Base-by-base conservation (phyloP, 1,140 invertebrate genomes). In the Marisa cornuarietis region DNA sequence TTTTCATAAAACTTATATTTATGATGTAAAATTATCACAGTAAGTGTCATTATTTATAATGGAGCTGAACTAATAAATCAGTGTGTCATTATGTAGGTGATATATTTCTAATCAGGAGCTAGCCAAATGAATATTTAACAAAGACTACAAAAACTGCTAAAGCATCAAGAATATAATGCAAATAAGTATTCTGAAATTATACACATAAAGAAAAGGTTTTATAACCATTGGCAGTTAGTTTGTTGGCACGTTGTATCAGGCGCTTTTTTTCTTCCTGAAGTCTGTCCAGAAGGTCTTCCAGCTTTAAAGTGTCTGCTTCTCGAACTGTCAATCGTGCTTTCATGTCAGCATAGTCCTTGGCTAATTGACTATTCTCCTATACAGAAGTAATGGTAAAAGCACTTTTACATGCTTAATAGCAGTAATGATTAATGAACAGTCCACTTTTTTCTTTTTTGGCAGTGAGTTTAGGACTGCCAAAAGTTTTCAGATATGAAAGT, bases 251-350 rank as follows among this genome's bases (percentile, higher is more conserved):
- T 75, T 88, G 85, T 61, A 82, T 87, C 7, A 91, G 84, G 68
- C 87, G 82, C 77, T 87, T 85, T 79, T 91, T 91, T 69, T 91
- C 91, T 66, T 90, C 89, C 65, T 88, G 87, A 14, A 90, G 80
- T 79, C 87, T 85, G 71, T 90, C 88, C 42, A 90, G 78, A 14
- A 91, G 80, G 63, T 87, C 87, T 66, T 90, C 88, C 49, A 91
- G 83, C 73, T 86, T 81, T 31, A 87, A 68, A 31, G 87, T 82
- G 74, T 91, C 88, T 18, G 83, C 81, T 58, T 85, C 84, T 69
- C 85, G 85, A 0, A 84, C 79, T 13, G 81, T 74, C n/a, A 90
- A 68, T 79, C 78, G 71, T 8, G 83, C 80, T 61, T 86, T 85
- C 10, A 87, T n/a, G 20, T 88, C 87, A n/a, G 71, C 75, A 13